phyloP scores from a whole-genome alignment of 2,113 vertebrate species.

The Pterophyllum scalare region DNA sequence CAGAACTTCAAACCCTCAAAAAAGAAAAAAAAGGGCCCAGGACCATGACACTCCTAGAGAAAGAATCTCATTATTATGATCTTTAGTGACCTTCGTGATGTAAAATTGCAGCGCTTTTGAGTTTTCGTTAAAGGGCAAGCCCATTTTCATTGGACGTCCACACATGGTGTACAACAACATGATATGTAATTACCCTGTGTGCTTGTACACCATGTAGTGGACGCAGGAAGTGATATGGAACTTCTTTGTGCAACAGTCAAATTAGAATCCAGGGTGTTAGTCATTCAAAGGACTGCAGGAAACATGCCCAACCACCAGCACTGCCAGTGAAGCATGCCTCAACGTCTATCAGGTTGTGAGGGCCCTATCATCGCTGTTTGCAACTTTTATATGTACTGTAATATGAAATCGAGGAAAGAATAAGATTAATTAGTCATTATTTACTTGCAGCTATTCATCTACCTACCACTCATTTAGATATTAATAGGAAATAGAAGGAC shows the following conservation, averaged over 20 bases:
- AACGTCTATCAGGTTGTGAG: no score
- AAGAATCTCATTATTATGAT: no score
- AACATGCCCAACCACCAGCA: background rate
- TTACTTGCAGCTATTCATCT: conserved; percentile 7
- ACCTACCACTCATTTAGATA: background rate
- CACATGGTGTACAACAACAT: background rate
- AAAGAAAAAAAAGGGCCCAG: no score
- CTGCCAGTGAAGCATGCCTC: rapidly evolving
- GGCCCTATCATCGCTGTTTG: background rate
- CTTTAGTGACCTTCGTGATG: no score
- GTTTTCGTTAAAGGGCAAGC: no score
- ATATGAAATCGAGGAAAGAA: background rate
- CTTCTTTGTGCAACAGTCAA: background rate
- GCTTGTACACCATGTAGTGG: background rate
- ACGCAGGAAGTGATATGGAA: background rate
- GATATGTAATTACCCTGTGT: background rate
- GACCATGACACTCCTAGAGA: no score
- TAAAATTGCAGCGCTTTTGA: no score
- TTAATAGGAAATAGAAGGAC: conserved; percentile 9
- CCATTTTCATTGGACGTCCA: background rate
- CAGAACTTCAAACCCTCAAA: no score
- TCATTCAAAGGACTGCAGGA: background rate
- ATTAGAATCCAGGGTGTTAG: background rate
- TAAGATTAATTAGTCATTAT: background rate
- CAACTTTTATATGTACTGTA: background rate